Percentiles rank a stretch among this genome's conserved stretches.
Conservation (phyloP, 2,113 vertebrate species). For the Rhizomys pruinosus region DNA sequence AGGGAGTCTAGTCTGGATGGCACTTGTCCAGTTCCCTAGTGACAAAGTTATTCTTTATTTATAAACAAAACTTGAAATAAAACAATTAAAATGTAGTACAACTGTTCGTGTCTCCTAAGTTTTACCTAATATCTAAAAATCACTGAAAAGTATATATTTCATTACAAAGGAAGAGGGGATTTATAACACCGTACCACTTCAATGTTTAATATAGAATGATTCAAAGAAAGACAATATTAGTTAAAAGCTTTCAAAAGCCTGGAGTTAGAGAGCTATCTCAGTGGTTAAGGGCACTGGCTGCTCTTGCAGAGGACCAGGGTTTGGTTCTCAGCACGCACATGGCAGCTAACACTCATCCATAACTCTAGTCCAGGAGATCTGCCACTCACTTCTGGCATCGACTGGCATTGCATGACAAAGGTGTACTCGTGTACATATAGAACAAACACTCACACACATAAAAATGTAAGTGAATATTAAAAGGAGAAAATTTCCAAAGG, state of each 20-base stretch:
- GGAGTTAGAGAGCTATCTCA: too few species aligned
- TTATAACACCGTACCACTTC: not conserved
- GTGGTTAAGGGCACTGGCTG: too few species aligned
- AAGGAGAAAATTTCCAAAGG: too few species aligned
- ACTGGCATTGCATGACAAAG: too few species aligned
- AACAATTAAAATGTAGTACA: not conserved
- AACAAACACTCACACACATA: too few species aligned
- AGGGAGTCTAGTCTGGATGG: not conserved
- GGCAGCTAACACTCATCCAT: too few species aligned
- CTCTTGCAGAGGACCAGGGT: too few species aligned
- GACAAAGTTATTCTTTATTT: not conserved
- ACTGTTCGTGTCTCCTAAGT: not conserved
- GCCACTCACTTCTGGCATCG: too few species aligned
- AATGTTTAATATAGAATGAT: not conserved
- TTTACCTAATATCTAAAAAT: not conserved
- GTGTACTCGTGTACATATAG: too few species aligned
- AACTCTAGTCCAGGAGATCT: too few species aligned
- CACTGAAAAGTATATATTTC: not conserved
- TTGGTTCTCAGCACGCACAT: too few species aligned
- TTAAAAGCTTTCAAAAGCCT: slow-evolving; percentile 10
- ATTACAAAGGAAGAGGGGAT: not conserved
- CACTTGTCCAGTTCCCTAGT: not conserved
- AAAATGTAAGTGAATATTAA: too few species aligned
- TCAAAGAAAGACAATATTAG: not conserved
- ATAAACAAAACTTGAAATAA: not conserved